phyloP scores from a whole-genome alignment of 1,140 invertebrate genomes.

The Paraescarpia echinospica region DNA sequence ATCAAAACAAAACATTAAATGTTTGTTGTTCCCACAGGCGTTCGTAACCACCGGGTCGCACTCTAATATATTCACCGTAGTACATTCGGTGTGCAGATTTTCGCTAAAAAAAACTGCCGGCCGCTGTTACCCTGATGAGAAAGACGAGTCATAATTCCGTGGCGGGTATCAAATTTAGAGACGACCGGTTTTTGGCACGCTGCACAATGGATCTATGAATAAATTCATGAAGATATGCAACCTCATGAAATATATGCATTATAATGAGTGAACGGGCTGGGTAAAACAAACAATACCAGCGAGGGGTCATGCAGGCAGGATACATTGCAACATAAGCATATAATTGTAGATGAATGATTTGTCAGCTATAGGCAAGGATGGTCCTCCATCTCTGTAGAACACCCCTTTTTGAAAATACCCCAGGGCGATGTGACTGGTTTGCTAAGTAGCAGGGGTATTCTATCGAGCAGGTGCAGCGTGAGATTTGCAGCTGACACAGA shows the following conservation, averaged over 20 bases:
- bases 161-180: background rate
- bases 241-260: slow-evolving; percentile 6
- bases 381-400: background rate
- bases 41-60: background rate
- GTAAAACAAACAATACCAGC: background rate
- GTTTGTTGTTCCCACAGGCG: background rate
- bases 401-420: background rate
- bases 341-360: background rate
- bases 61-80: background rate
- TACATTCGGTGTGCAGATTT: background rate
- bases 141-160: background rate
- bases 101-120: background rate
- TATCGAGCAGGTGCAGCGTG: background rate
- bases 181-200: slow-evolving; percentile 3
- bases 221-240: slow-evolving; percentile 1
- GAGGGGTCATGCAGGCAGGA: background rate
- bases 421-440: background rate
- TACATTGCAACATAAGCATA: slow-evolving; percentile 6
- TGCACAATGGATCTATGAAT: background rate
- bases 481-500: background rate
- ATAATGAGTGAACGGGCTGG: background rate
- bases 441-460: background rate
- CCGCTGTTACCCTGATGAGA: slow-evolving; percentile 3
- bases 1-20: slow-evolving; percentile 7
- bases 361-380: background rate